phyloP scores from a whole-genome alignment of 2,888 invertebrate genomes.

The Bedellia somnulentella region DNA sequence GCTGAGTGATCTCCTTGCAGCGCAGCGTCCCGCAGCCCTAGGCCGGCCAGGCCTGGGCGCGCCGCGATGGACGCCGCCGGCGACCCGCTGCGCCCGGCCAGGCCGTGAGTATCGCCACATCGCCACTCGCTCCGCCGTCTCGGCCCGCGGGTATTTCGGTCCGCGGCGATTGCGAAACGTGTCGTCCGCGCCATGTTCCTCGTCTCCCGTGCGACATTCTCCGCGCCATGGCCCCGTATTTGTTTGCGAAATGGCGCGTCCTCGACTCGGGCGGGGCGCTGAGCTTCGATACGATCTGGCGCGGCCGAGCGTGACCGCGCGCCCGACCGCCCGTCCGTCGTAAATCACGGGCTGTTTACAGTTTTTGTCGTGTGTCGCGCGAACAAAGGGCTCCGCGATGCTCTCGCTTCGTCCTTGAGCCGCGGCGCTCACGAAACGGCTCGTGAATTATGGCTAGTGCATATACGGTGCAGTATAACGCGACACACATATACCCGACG shows the following conservation, averaged over 20 bases:
- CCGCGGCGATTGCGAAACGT: slow-evolving; percentile 51
- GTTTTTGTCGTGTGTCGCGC: slow-evolving; percentile 23
- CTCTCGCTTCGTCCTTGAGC: slow-evolving; percentile 6
- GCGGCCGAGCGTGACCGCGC: slow-evolving; percentile 49
- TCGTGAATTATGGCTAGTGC: slow-evolving; percentile 44
- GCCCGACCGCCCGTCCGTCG: slow-evolving; percentile 15
- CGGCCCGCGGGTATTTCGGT: slow-evolving; percentile 42
- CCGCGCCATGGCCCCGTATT: slow-evolving; percentile 59
- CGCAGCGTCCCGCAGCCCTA: slow-evolving; percentile 47
- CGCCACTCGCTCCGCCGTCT: slow-evolving; percentile 18
- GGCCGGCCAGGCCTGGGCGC: slow-evolving; percentile 56
- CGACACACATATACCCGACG: slow-evolving; percentile 29
- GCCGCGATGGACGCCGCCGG: slow-evolving; percentile 50
- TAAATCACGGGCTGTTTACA: slow-evolving; percentile 52
- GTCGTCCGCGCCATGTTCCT: slow-evolving; percentile 38
- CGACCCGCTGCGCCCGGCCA: slow-evolving; percentile 53
- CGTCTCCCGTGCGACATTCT: slow-evolving; percentile 42
- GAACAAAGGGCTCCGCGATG: slow-evolving; percentile 4
- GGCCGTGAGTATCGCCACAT: slow-evolving; percentile 50
- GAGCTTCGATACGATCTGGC: slow-evolving; percentile 32
- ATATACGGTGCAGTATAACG: slow-evolving; percentile 29
- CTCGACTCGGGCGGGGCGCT: slow-evolving; percentile 22
- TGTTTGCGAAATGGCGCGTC: slow-evolving; percentile 43
- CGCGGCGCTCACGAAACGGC: slow-evolving; percentile 24
- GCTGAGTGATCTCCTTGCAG: slow-evolving; percentile 53